phyloP scores from a whole-genome alignment of 2,888 invertebrate species.

The Morpho helenor region DNA sequence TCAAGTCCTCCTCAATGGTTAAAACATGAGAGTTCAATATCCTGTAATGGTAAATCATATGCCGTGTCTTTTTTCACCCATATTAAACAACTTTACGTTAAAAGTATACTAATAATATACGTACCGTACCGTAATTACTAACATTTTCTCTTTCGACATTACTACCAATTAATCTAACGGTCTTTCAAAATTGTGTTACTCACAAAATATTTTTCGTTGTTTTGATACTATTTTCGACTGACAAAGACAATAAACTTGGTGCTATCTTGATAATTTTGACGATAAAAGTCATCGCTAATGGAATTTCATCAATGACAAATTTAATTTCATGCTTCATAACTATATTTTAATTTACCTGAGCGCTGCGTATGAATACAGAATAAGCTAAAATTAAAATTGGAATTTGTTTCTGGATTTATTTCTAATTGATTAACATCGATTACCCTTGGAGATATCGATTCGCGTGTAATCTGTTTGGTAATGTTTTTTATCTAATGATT shows the following conservation, averaged over 20 bases:
- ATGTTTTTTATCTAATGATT: conserved; percentile 2
- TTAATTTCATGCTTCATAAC: neutral
- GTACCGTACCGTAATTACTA: conserved; percentile 10
- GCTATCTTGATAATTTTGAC: neutral
- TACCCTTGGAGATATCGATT: conserved; percentile 8
- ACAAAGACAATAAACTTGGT: neutral
- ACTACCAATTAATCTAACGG: neutral
- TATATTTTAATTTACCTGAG: too few relatives aligned
- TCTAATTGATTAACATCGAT: conserved; percentile 6
- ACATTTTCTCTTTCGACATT: conserved; percentile 8
- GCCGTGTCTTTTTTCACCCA: conserved; percentile 8
- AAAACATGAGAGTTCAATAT: conserved; percentile 23
- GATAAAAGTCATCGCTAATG: conserved; percentile 12
- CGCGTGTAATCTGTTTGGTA: neutral
- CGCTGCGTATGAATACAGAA: neutral
- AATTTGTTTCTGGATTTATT: neutral
- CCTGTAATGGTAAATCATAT: conserved; percentile 10
- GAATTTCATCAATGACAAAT: neutral
- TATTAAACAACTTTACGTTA: neutral
- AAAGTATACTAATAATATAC: conserved; percentile 8
- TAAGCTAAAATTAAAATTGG: neutral
- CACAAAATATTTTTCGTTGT: neutral
- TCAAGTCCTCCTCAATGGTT: conserved; percentile 11
- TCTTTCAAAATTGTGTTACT: too few relatives aligned
- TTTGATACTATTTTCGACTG: conserved; percentile 6